phyloP scores from a whole-genome alignment of 92 coral and sea anemone species.

The Pocillopora meandrina region DNA sequence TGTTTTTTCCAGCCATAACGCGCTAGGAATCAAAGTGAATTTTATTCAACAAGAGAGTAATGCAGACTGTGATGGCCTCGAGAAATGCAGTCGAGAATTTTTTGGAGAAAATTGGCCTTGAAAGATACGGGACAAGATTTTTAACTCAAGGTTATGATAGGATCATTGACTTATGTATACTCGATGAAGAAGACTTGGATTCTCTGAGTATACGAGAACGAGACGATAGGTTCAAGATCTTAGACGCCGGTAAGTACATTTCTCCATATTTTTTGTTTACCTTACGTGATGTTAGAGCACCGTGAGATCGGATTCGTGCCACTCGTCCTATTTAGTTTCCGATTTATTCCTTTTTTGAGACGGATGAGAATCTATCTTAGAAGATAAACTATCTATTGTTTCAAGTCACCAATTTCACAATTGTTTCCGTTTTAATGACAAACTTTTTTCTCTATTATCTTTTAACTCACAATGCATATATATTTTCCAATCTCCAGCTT shows the following conservation, averaged over 20 bases:
- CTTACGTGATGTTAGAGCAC: not conserved
- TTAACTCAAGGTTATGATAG: slow-evolving; percentile 60
- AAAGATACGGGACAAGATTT: slow-evolving; percentile 31
- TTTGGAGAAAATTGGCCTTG: slow-evolving; percentile 46
- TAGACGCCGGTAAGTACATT: slow-evolving; percentile 68
- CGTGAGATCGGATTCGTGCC: not conserved
- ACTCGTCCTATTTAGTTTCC: not conserved
- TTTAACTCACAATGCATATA: not conserved
- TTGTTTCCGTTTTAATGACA: slow-evolving; percentile 2
- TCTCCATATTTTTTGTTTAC: not conserved
- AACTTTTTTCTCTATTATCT: not conserved
- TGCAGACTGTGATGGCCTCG: slow-evolving; percentile 28
- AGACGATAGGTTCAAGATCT: slow-evolving; percentile 51
- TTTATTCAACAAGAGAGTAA: slow-evolving; percentile 11
- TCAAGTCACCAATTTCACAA: not conserved
- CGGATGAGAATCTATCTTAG: not conserved
- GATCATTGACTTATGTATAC: slow-evolving; percentile 40
- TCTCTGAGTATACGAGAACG: slow-evolving; percentile 6
- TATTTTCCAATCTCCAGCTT: slow-evolving; percentile 20
- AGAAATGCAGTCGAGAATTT: slow-evolving; percentile 24
- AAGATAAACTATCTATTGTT: not conserved
- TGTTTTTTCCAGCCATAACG: slow-evolving; percentile 31
- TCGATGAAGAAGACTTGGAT: slow-evolving; percentile 57
- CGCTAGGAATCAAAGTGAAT: slow-evolving; percentile 37
- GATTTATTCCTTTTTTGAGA: not conserved